Evolutionary conservation across 1,140 invertebrate genomes (phyloP), one percentile per base, ranked within the genome.

Genomic region (Aleiodes sp.): DNA sequence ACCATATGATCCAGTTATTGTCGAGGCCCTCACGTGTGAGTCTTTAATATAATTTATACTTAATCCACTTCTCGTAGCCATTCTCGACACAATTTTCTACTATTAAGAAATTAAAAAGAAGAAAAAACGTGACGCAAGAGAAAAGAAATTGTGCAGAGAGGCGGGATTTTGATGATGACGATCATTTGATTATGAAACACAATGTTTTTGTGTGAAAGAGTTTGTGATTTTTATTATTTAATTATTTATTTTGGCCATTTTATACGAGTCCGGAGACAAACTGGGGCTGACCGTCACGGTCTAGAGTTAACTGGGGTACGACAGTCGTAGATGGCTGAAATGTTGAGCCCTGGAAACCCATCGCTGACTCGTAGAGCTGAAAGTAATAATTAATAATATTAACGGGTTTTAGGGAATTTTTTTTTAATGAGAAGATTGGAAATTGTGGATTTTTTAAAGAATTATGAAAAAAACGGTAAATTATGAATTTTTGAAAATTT

Each of bases 281-380:
- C 72, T 91, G 90, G 31, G 90, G 90, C 74, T 92, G 90, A 19
- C 89, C 90, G 73, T 91, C 89, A 72, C 90, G 86, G 76, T 91
- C 90, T 37, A 90, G 82, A 9, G 86, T 89, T 39, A 89, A 62
- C 72, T 88, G 86, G 70, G 80, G 84, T 72, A 84, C 82, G 64
- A 76, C 79, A 67, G 80, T 87, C 26, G 83, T 73, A 52, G 80
- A 76, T 75, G 90, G 90, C 57, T 93, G 91, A 73, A 92, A 93
- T 70, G 91, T 93, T 62, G 91, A 92, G 21, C 91, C 91, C 86
- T 90, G 89, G 76, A 90, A 91, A 72, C 89, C 89, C 84, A 90
- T 87, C 37, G 89, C 88, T 29, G 89, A 89, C 79, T 90, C 89
- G 72, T 90, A 90, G 77, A 89, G 85, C n/a, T n/a, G n/a, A n/a